Conservation (phyloP, 1,140 invertebrate species). For the Rhynchophorus ferrugineus region DNA sequence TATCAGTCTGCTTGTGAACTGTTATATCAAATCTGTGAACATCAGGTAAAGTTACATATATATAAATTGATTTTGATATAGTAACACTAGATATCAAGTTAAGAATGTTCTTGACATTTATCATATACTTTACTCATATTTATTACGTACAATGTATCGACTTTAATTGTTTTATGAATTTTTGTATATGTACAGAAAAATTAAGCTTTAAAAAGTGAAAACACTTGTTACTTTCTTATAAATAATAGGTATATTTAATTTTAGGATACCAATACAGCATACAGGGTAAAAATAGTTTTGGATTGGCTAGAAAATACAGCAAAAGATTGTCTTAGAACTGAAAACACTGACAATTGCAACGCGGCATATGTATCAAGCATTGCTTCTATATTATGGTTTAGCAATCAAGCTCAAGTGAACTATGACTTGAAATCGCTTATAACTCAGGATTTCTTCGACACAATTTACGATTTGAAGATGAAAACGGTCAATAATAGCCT, state of each 20-base stretch:
- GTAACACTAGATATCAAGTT: too few species aligned
- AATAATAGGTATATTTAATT: background rate
- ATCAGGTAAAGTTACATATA: slow-evolving; percentile 29
- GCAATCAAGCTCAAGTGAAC: slow-evolving; percentile 52
- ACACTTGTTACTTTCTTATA: too few species aligned
- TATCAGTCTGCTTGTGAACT: slow-evolving; percentile 70
- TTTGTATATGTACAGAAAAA: too few species aligned
- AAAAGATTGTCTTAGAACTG: slow-evolving; percentile 34
- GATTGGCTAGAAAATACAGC: slow-evolving; percentile 55
- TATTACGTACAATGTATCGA: background rate
- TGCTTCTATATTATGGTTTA: slow-evolving; percentile 74
- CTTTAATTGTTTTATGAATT: background rate
- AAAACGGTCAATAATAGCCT: slow-evolving; percentile 58
- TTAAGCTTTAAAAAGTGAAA: too few species aligned
- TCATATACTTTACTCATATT: background rate
- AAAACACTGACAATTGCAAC: slow-evolving; percentile 35
- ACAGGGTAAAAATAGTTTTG: slow-evolving; percentile 50
- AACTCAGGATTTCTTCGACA: slow-evolving; percentile 61
- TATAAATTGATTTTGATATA: background rate
- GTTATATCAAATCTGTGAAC: slow-evolving; percentile 62
- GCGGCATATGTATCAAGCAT: slow-evolving; percentile 60
- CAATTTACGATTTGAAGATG: slow-evolving; percentile 69
- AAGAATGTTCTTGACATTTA: too few species aligned
- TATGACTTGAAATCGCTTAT: slow-evolving; percentile 59
- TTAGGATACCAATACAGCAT: slow-evolving; percentile 40